A percentile compares a stretch with the other conserved stretches of the same genome.
Evolutionary conservation across 2,888 invertebrate genomes (phyloP).

Genomic region (Drosophila eohydei): DNA sequence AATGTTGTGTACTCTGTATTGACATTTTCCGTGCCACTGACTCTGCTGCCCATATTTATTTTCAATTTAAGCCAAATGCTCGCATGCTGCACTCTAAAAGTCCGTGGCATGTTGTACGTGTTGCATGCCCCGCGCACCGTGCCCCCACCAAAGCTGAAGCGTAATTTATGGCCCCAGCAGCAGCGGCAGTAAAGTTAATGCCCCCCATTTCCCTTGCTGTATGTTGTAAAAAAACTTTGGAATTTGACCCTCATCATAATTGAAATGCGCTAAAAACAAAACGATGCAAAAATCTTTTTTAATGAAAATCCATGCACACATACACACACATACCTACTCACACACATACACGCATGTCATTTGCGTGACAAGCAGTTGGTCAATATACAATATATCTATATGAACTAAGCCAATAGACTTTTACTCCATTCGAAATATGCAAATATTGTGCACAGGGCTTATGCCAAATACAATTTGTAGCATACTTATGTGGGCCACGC

Average conservation of each 20-base stretch:
- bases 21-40: constrained; percentile 48
- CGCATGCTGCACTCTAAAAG: constrained; percentile 43
- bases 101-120: constrained; percentile 17
- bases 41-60: constrained; percentile 52
- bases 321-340: background rate
- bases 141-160: constrained; percentile 31
- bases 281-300: constrained; percentile 45
- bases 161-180: constrained; percentile 62
- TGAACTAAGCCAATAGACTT: constrained; percentile 35
- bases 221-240: constrained; percentile 44
- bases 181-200: constrained; percentile 64
- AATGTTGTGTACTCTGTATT: constrained; percentile 45
- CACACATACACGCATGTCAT: constrained; percentile 20
- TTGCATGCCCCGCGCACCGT: constrained; percentile 52
- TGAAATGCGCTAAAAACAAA: constrained; percentile 64
- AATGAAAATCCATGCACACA: constrained; percentile 29
- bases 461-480: constrained; percentile 16
- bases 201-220: constrained; percentile 18
- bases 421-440: constrained; percentile 21
- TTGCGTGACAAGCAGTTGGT: constrained; percentile 28
- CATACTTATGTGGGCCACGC: constrained; percentile 12
- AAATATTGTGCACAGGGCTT: constrained; percentile 22
- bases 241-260: constrained; percentile 71
- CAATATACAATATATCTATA: constrained; percentile 37
- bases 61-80: constrained; percentile 69